Percentiles rank a stretch among this genome's conserved stretches.
Conservation (phyloP, 2,888 invertebrate species). For the Alviniconcha strummeri region DNA sequence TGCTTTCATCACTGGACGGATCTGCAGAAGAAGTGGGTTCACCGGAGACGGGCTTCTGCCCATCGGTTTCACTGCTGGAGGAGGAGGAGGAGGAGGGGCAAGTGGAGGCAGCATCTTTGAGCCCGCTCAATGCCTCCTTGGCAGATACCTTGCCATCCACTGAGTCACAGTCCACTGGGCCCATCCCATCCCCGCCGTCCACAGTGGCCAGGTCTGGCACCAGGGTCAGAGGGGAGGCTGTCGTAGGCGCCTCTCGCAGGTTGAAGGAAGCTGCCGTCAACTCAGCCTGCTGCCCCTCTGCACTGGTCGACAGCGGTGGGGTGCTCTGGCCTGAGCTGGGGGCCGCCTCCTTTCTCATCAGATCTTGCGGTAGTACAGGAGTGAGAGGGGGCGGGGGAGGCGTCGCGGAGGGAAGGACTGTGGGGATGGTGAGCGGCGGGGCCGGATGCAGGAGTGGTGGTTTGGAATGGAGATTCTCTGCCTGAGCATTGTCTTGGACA, state of each 20-base stretch:
- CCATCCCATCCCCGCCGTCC: too few relatives aligned
- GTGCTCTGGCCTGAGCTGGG: not conserved
- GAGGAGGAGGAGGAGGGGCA: not conserved
- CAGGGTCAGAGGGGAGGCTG: not conserved
- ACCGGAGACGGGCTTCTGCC: not conserved
- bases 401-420: conserved; percentile 20
- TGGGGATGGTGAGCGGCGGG: conserved; percentile 15
- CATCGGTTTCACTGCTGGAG: not conserved
- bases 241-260: not conserved
- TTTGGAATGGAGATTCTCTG: conserved; percentile 31
- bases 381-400: conserved; percentile 31
- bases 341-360: not conserved
- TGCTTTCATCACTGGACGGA: conserved; percentile 17
- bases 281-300: not conserved
- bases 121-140: not conserved
- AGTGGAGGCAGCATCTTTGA: not conserved
- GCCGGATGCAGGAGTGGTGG: conserved; percentile 31
- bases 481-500: conserved; percentile 10
- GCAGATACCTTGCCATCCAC: too few relatives aligned
- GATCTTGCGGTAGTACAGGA: conserved; percentile 22
- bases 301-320: not conserved
- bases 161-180: too few relatives aligned
- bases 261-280: not conserved
- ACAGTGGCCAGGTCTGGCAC: not conserved
- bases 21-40: not conserved